These are phyloP conservation scores for Phylloscopus trochilus DNA, from an alignment of 2,113 vertebrate genomes.

Conservation along the genomic window DNA sequence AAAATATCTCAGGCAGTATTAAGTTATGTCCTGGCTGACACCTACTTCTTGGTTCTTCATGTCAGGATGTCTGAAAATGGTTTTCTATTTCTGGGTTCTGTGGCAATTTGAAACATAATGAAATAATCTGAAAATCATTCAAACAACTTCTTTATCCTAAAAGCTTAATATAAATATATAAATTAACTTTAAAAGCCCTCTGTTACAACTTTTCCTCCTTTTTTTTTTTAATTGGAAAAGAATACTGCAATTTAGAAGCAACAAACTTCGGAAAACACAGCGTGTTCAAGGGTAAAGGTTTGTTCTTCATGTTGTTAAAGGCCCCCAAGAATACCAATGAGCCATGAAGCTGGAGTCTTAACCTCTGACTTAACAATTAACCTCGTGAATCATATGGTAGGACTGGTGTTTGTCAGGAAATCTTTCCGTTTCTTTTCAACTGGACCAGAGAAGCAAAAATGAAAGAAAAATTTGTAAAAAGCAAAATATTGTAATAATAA, in stretches of 20 bases:
- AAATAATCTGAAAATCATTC: not conserved
- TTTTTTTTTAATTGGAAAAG: not conserved
- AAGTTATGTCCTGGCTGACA: not conserved
- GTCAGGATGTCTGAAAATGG: not conserved
- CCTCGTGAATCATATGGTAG: not conserved
- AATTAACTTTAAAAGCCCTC: not conserved
- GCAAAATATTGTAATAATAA: not conserved
- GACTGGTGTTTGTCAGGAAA: not conserved
- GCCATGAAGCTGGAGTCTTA: not conserved
- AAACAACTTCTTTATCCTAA: not conserved
- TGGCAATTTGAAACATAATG: not conserved
- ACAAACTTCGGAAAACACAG: not conserved
- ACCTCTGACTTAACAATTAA: conserved; percentile 25
- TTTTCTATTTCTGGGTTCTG: not conserved
- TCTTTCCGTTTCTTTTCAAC: not conserved
- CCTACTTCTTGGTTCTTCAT: not conserved
- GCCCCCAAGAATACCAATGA: not conserved
- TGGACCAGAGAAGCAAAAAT: not conserved
- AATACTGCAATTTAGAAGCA: not conserved
- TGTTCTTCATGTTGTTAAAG: not conserved
- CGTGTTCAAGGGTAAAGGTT: not conserved
- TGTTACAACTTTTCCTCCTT: not conserved
- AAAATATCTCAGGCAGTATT: not conserved
- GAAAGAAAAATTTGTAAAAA: not conserved
- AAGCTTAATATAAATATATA: not conserved